Conservation (phyloP, 2,797 vertebrate genomes). For the Allochrocebus solatus region DNA sequence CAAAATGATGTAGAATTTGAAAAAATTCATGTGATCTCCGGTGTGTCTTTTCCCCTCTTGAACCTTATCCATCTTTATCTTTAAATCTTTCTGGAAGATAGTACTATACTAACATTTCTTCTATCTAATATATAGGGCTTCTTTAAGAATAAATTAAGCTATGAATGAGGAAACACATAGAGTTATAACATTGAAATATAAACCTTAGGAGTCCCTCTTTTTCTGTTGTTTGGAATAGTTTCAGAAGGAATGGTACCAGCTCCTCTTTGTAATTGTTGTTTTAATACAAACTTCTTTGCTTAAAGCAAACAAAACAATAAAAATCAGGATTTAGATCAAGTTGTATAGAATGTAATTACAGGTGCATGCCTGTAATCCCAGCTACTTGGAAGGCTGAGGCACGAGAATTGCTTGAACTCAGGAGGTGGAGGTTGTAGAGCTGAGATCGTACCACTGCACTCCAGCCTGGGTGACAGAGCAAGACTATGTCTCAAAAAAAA, state of each 20-base stretch:
- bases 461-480: background rate
- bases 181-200: background rate
- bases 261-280: background rate
- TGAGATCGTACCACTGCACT: background rate
- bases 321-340: background rate
- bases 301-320: background rate
- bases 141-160: background rate
- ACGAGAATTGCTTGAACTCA: background rate
- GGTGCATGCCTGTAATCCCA: background rate
- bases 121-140: background rate
- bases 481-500: background rate
- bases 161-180: background rate
- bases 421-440: background rate
- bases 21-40: background rate
- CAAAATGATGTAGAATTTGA: background rate
- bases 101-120: background rate
- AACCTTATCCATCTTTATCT: background rate
- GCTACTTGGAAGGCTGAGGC: background rate
- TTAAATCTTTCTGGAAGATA: background rate
- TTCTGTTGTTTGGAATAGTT: background rate
- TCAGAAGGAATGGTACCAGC: background rate
- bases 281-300: constrained; percentile 11
- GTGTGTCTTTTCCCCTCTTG: background rate
- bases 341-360: background rate
- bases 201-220: background rate